Base-by-base conservation (phyloP, 2,888 invertebrate species). In the Tipula unca region DNA sequence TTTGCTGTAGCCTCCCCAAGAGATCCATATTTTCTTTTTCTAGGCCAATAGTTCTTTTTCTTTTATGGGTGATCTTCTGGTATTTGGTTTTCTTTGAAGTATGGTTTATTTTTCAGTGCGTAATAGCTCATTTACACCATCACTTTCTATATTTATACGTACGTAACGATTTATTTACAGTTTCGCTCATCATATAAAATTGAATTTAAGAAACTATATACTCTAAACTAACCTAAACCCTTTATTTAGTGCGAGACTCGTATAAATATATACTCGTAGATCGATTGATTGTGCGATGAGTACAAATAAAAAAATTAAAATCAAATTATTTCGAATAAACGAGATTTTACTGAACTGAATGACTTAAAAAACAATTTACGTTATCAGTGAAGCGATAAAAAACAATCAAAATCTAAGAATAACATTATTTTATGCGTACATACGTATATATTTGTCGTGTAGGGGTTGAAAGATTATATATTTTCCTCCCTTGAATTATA, bases 341-440 rank as follows among this genome's bases (percentile, higher is more conserved):
- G 69, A 69, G 25, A 25, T 25, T 25, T 48, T 25, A 10, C 25
- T 69, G 25, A 69, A 69, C 69, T 69, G 69, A 69, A 69, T 69
- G 69, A 69, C 69, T 69, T 25, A 25, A 69, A 69, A 69, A 69
- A 69, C 69, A 69, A 69, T 69, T 69, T 69, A 69, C 69, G 69
- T 69, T 69, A 69, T 69, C 69, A 25, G 69, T 69, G 69, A 69
- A 69, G 69, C 69, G 69, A 69, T 69, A 69, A 69, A 69, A 69
- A 69, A 69, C 69, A 69, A 69, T 69, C 69, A 69, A 69, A 69
- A 69, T 69, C 6, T 10, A 69, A 69, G 69, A 69, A 69, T 69
- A 69, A 69, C 25, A 69, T 69, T 69, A 48, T 48, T 25, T 69
- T 25, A 25, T 48, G 69, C 25, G 25, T n/a, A n/a, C 4, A 10